These are phyloP conservation scores for Oxycera nigricornis DNA, from an alignment of 2,888 invertebrate genomes.

Conservation along the genomic window DNA sequence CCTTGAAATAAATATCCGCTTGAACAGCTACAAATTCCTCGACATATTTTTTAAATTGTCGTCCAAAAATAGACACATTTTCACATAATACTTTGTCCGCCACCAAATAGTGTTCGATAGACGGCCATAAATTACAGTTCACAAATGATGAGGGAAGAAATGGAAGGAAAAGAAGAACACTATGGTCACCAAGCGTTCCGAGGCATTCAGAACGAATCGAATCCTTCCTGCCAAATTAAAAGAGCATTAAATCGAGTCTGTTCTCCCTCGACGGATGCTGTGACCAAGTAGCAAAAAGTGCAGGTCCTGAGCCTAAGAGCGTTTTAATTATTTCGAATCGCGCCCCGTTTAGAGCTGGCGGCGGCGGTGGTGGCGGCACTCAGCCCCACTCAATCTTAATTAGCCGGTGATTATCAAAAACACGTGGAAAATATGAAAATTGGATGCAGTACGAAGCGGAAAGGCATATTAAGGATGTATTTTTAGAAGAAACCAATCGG, in stretches of 20 bases:
- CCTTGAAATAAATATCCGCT: conserved; percentile 17
- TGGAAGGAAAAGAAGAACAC: not conserved
- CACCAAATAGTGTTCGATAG: not conserved
- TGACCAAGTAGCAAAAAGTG: not conserved
- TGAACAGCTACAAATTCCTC: conserved; percentile 15
- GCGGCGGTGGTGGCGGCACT: not conserved
- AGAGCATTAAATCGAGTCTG: conserved; percentile 37
- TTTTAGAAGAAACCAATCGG: too few species aligned
- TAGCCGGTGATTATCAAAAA: conserved; percentile 60
- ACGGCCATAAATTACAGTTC: conserved; percentile 2
- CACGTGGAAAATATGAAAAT: conserved; percentile 54
- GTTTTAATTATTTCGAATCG: conserved; percentile 44
- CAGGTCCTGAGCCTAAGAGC: not conserved
- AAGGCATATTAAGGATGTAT: not conserved
- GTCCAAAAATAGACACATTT: not conserved
- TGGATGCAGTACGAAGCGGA: conserved; percentile 2
- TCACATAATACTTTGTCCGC: not conserved
- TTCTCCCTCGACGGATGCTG: not conserved
- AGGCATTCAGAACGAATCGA: conserved; percentile 30
- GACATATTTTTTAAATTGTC: conserved; percentile 20
- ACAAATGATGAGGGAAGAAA: not conserved
- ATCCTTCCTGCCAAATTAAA: conserved; percentile 42
- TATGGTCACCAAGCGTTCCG: conserved; percentile 24
- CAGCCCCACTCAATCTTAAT: conserved; percentile 49
- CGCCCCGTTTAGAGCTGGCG: conserved; percentile 40